phyloP scores from a whole-genome alignment of 1,140 invertebrate genomes.

The Drosophila guanche region DNA sequence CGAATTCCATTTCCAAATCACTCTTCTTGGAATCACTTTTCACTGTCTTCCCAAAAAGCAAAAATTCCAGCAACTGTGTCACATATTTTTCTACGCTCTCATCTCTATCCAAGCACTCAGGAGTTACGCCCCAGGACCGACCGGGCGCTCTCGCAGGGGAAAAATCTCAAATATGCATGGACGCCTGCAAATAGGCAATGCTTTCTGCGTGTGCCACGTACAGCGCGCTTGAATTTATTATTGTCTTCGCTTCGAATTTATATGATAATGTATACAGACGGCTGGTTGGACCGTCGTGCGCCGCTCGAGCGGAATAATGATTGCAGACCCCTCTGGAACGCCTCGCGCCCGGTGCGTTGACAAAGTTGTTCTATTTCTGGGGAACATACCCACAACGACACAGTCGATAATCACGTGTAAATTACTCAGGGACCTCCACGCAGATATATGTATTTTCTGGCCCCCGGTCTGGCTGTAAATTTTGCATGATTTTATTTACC shows the following conservation, averaged over 20 bases:
- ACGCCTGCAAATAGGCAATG: conserved; percentile 54
- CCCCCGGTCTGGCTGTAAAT: conserved; percentile 13
- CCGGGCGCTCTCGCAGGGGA: background rate
- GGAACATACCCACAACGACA: background rate
- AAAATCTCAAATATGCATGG: conserved; percentile 43
- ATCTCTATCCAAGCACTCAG: background rate
- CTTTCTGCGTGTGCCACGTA: conserved; percentile 47
- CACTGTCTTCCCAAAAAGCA: no score
- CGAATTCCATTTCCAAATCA: no score
- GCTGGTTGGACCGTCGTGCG: background rate
- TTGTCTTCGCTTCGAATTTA: conserved; percentile 26
- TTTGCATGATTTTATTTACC: conserved; percentile 20
- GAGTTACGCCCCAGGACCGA: no score
- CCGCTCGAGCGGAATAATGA: conserved; percentile 43
- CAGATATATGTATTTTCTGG: conserved; percentile 19
- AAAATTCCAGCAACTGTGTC: no score
- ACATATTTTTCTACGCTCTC: background rate
- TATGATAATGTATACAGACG: conserved; percentile 41
- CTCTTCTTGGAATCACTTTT: no score
- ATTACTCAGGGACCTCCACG: conserved; percentile 35
- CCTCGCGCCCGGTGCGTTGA: conserved; percentile 21
- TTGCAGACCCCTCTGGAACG: conserved; percentile 2
- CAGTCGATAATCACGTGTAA: conserved; percentile 60
- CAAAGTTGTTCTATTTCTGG: conserved; percentile 53
- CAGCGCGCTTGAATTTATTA: conserved; percentile 58